Percentiles rank a stretch among this genome's conserved stretches.
These are phyloP conservation scores for Gambusia holbrooki DNA, from an alignment of 2,113 vertebrate genomes.

Conservation along the genomic window DNA sequence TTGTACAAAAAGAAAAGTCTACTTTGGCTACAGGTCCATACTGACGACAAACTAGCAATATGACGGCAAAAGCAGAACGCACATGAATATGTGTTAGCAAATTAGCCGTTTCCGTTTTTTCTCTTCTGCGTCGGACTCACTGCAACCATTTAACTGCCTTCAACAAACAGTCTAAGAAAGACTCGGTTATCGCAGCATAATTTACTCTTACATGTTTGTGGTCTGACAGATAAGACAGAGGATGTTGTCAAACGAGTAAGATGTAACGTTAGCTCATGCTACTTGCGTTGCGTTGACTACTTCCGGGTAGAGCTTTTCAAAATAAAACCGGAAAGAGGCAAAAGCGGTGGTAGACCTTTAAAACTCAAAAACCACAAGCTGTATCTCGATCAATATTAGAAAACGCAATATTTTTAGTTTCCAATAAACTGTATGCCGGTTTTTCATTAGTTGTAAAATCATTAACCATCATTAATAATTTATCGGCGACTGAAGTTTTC, in stretches of 20 bases:
- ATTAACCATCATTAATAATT: neutral
- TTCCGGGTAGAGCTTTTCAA: slow-evolving; percentile 64
- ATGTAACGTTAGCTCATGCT: slow-evolving; percentile 42
- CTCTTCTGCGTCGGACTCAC: neutral
- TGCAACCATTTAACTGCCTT: neutral
- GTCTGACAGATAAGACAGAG: slow-evolving; percentile 40
- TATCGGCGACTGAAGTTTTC: neutral
- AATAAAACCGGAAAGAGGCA: slow-evolving; percentile 41
- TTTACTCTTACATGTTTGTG: slow-evolving; percentile 63
- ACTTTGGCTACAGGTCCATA: slow-evolving; percentile 55
- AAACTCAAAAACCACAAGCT: neutral
- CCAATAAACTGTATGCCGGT: neutral
- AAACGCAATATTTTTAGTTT: neutral
- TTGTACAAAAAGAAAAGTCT: slow-evolving; percentile 16
- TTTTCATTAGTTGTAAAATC: neutral
- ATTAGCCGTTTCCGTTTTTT: slow-evolving; percentile 10
- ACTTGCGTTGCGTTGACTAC: slow-evolving; percentile 22
- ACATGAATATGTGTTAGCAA: slow-evolving; percentile 39
- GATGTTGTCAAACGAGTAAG: slow-evolving; percentile 69
- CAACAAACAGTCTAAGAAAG: neutral
- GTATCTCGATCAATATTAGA: neutral
- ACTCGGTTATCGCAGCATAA: neutral
- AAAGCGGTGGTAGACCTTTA: neutral
- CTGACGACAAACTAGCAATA: slow-evolving; percentile 25
- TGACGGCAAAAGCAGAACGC: slow-evolving; percentile 27